Evolutionary conservation across 1,140 invertebrate genomes (phyloP), one percentile per base, ranked within the genome.

Genomic region (Apocrypta bakeri): DNA sequence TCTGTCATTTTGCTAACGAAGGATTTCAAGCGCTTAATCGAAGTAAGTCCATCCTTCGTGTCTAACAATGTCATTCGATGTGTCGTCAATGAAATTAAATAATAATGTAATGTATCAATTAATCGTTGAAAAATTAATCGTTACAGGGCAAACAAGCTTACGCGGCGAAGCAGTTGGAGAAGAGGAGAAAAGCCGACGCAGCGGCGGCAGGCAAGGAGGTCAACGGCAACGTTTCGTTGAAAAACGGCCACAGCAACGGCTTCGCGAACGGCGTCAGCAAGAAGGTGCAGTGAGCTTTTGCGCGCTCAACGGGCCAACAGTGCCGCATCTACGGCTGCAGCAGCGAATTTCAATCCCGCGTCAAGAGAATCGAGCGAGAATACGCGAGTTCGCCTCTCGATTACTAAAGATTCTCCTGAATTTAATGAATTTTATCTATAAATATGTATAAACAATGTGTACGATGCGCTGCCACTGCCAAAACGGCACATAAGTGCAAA

Each of bases 131-230:
- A n/a, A n/a, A n/a, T n/a, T n/a, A n/a, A n/a, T n/a, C n/a, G n/a
- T n/a, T n/a, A n/a, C 84, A 91, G 91, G 90, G 91, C 66, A 92
- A 91, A 84, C 88, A 89, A 84, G 90, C 88, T 3, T 92, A 92
- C 56, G 89, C 87, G 8, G 85, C 87, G n/a, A 88, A 87, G n/a
- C 86, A 85, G 73, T 24, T 86, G 31, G 82, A 88, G 81, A 90
- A 85, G 76, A 17, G 88, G 81, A 86, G 83, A 61, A 68, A 72
- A 8, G 80, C 83, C 14, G 83, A 84, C 48, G 37, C 48, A 0
- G 6, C 56, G 17, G 42, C 14, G 11, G 27, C 24, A 14, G 77
- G 17, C 61, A 73, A 63, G 40, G 78, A 84, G n/a, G 31, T 48
- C 17, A 74, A 84, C 14, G 79, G 73, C 64, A 68, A 80, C 37